Evolutionary conservation across 2,113 vertebrate species (phyloP).

Genomic region (Pelobates fuscus): DNA sequence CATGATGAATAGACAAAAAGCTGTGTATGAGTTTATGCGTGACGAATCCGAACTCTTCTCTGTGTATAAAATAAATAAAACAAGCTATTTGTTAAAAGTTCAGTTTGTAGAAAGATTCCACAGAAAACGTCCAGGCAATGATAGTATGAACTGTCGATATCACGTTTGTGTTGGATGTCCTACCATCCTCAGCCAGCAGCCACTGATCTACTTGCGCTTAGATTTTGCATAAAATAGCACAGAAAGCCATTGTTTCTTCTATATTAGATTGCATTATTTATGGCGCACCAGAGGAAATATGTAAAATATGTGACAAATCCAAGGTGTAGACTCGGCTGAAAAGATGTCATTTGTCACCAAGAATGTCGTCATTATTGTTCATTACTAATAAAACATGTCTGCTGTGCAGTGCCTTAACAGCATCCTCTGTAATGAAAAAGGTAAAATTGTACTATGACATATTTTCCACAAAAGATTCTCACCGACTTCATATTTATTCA

Average conservation of each 20-base stretch:
- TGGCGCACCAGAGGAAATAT: not conserved
- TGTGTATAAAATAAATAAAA: no score
- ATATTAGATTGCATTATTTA: not conserved
- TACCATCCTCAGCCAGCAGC: no score
- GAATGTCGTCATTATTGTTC: not conserved
- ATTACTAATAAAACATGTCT: not conserved
- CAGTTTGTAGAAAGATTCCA: no score
- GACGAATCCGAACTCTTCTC: constrained; percentile 13
- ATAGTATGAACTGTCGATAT: no score
- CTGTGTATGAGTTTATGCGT: not conserved
- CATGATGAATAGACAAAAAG: not conserved
- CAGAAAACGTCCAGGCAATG: no score
- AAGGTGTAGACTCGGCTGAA: not conserved
- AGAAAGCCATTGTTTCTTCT: no score
- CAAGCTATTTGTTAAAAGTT: no score
- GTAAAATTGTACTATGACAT: not conserved
- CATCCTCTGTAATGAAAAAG: not conserved
- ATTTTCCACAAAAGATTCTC: not conserved
- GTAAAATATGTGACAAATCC: not conserved
- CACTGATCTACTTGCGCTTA: no score
- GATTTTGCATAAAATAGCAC: no score
- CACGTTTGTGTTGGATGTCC: no score
- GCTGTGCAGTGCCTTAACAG: not conserved
- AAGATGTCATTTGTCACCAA: not conserved
- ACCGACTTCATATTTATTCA: not conserved